A percentile compares a stretch with the other conserved stretches of the same genome.
These are phyloP conservation scores for Ridgeia piscesae DNA, from an alignment of 1,140 invertebrate genomes.

Conservation along the genomic window DNA sequence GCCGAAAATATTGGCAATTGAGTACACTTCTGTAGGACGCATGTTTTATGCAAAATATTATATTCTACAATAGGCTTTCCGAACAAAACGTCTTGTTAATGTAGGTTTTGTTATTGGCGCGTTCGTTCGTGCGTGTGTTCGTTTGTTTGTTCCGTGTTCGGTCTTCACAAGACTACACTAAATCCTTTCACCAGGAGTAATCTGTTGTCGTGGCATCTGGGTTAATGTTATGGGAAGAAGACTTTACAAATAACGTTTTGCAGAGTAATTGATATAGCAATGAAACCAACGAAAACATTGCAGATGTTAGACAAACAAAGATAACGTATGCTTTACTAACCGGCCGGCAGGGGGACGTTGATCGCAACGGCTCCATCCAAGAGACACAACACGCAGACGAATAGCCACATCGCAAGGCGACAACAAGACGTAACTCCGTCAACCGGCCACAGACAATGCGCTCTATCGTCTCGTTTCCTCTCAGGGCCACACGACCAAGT, in stretches of 20 bases:
- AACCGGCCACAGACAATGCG: not conserved
- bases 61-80: not conserved
- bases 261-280: not conserved
- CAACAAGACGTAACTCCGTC: not conserved
- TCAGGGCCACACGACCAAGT: not conserved
- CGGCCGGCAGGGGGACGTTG: not conserved
- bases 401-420: not conserved
- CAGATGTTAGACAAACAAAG: not conserved
- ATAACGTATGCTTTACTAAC: not conserved
- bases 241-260: not conserved
- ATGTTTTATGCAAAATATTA: not conserved
- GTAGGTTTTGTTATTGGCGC: not conserved
- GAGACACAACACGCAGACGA: not conserved
- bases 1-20: not conserved
- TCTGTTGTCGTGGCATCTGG: not conserved
- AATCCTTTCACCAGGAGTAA: not conserved
- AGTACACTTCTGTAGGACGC: not conserved
- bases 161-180: not conserved
- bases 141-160: not conserved
- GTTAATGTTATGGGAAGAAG: not conserved
- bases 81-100: not conserved
- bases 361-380: not conserved
- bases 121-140: not conserved
- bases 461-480: not conserved
- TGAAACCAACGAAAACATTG: not conserved